phyloP scores from a whole-genome alignment of 2,797 vertebrate genomes.

The Sternotherus odoratus region DNA sequence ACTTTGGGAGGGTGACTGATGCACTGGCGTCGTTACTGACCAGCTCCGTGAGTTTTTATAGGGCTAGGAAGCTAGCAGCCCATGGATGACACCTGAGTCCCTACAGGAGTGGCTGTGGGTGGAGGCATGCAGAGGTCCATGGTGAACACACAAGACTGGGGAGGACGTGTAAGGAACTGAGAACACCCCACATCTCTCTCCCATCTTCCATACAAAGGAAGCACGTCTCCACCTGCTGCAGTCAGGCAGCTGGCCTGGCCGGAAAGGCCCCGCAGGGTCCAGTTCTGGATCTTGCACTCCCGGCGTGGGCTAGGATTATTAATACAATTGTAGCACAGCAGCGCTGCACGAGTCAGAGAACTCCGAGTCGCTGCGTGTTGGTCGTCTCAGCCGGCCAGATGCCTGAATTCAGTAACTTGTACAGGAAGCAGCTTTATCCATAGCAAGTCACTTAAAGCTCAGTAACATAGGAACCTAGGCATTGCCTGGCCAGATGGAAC shows the following conservation, averaged over 20 bases:
- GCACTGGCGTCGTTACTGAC: neutral
- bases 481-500: neutral
- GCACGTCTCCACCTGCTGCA: too few species aligned
- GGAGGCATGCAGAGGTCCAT: neutral
- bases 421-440: neutral
- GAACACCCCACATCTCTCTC: neutral
- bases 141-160: neutral
- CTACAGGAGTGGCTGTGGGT: neutral
- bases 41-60: neutral
- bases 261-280: neutral
- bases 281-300: neutral
- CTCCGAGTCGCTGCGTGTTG: neutral
- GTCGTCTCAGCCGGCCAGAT: neutral
- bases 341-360: too few species aligned
- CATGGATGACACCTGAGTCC: neutral
- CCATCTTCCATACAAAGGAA: neutral
- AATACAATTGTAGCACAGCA: neutral
- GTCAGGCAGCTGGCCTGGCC: neutral
- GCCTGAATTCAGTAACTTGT: neutral
- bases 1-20: neutral
- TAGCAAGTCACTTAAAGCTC: neutral
- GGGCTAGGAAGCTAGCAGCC: neutral
- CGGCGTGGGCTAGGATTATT: neutral
- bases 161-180: neutral
- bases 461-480: neutral